Evolutionary conservation across 2,888 invertebrate genomes (phyloP).

Genomic region (Pedicia rivosa): DNA sequence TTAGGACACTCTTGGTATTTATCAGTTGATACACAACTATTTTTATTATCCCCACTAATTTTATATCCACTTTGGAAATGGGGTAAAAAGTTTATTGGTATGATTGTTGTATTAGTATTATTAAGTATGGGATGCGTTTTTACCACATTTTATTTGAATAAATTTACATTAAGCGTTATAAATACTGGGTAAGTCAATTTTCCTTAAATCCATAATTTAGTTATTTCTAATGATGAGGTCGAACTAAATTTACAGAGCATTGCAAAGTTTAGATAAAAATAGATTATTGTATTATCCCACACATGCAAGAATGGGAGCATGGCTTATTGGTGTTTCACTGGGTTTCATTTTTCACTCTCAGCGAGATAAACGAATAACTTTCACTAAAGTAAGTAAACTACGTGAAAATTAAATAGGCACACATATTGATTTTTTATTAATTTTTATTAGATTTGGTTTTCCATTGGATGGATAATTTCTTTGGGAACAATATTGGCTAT

Average conservation of each 20-base stretch:
- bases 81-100: background rate
- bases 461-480: constrained; percentile 12
- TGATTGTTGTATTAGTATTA: background rate
- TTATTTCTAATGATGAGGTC: too few relatives aligned
- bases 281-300: constrained; percentile 15
- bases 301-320: constrained; percentile 19
- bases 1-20: constrained; percentile 33
- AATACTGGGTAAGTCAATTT: too few relatives aligned
- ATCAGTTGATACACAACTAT: constrained; percentile 34
- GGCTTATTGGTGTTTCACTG: constrained; percentile 20
- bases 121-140: background rate
- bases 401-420: too few relatives aligned
- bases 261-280: background rate
- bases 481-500: constrained; percentile 8
- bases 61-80: constrained; percentile 16
- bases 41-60: constrained; percentile 9
- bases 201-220: background rate
- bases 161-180: too few relatives aligned
- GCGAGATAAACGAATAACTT: too few relatives aligned
- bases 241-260: background rate
- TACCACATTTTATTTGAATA: background rate
- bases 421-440: too few relatives aligned
- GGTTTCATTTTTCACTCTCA: constrained; percentile 21
- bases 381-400: too few relatives aligned
- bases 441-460: too few relatives aligned